Base-by-base conservation (phyloP, 2,888 invertebrate genomes). In the Papilio elwesi region DNA sequence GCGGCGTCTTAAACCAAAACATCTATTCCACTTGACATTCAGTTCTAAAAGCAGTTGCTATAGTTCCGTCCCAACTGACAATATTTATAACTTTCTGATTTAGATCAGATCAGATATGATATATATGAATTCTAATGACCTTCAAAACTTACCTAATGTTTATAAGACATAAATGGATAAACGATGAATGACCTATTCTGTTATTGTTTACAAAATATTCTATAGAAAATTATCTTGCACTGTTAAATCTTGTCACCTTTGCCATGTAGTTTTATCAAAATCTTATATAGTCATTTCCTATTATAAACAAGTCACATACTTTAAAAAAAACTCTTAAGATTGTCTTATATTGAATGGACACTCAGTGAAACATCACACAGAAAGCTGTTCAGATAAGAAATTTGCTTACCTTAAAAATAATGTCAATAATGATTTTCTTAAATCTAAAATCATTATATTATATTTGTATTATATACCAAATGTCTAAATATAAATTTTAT, bases 21-120 rank as follows among this genome's bases (percentile, higher is more conserved):
- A 65, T 57, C 43, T 65, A 51, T 55, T 68, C 16, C 49, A n/a
- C 49, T 65, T 69, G 64, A 51, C 68, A 36, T 43, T 69, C 7
- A 49, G 38, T 38, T 26, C 64, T 57, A 43, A 12, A 63, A 13
- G 47, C 15, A 49, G 8, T 48, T 64, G 55, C 12, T 38, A 26
- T 15, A n/a, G n/a, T 38, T 13, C n/a, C n/a, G 51, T 65, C n/a
- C 11, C 36, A 51, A 64, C 16, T 49, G 15, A 16, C 11, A 26
- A 49, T 49, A 0, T 26, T 15, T 48, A 49, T 65, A 49, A 43
- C 10, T 43, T 62, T 62, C 15, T 6, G 9, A 59, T 38, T 0
- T 12, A n/a, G 8, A n/a, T n/a, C n/a, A n/a, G n/a, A n/a, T n/a
- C n/a, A n/a, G n/a, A 38, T 38, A 1, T 12, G 38, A 62, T 62